Evolutionary conservation across 64 coral and sea anemone species (phyloP).

Genomic region (Montipora cactus): DNA sequence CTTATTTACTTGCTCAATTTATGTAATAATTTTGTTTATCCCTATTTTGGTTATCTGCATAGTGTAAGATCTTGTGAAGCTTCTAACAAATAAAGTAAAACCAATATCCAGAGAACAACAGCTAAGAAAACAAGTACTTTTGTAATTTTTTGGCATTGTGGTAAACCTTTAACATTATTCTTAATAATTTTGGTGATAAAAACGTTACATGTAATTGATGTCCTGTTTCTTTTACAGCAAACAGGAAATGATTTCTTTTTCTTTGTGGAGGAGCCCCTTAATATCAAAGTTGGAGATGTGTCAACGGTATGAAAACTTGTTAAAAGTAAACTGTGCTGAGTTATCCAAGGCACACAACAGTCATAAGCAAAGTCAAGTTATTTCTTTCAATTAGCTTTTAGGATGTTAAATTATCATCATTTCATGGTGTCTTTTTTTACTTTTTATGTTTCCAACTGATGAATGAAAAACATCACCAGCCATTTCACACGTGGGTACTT

Average conservation of each 20-base stretch:
- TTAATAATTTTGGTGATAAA: too few species aligned
- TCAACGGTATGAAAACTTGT: conserved; percentile 78
- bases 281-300: conserved; percentile 95
- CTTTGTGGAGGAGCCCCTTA: conserved; percentile 90
- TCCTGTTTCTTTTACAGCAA: conserved; percentile 50
- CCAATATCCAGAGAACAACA: too few species aligned
- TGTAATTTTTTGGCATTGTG: too few species aligned
- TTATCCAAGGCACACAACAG: too few species aligned
- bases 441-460: conserved; percentile 22
- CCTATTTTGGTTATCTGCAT: neutral
- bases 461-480: conserved; percentile 55
- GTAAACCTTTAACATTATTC: too few species aligned
- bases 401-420: neutral
- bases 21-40: neutral
- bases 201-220: neutral
- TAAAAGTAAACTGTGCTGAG: neutral
- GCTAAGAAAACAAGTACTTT: too few species aligned
- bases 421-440: neutral
- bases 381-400: too few species aligned
- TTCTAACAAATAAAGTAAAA: too few species aligned
- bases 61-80: too few species aligned
- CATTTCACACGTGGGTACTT: conserved; percentile 95
- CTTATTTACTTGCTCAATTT: neutral
- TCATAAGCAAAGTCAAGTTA: too few species aligned
- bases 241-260: conserved; percentile 65